These are phyloP conservation scores for Yasuhikotakia modesta DNA, from an alignment of 2,797 vertebrate species.

Conservation along the genomic window DNA sequence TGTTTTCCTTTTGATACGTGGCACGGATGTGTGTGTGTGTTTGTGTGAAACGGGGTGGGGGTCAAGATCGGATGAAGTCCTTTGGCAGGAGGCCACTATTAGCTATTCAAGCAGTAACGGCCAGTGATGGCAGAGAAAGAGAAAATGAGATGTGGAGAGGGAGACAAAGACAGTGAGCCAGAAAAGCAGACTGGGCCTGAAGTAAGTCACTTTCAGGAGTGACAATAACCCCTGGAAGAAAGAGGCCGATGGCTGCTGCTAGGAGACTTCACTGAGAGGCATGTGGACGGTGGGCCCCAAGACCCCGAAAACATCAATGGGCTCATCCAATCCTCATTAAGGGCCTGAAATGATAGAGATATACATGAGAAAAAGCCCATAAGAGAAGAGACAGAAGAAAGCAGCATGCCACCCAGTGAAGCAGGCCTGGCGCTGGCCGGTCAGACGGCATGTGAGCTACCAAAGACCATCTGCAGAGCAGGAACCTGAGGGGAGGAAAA, in stretches of 20 bases:
- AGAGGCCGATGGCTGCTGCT: slow-evolving; percentile 79
- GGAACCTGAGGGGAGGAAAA: not conserved
- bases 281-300: slow-evolving; percentile 74
- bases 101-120: slow-evolving; percentile 83
- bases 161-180: slow-evolving; percentile 61
- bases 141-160: slow-evolving; percentile 60
- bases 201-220: slow-evolving; percentile 82
- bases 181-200: slow-evolving; percentile 73
- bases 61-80: slow-evolving; percentile 78
- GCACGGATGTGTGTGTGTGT: slow-evolving; percentile 35
- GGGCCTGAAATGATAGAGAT: slow-evolving; percentile 77
- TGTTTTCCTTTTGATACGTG: slow-evolving; percentile 40
- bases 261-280: slow-evolving; percentile 79
- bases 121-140: slow-evolving; percentile 68
- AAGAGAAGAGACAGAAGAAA: slow-evolving; percentile 71
- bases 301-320: slow-evolving; percentile 73
- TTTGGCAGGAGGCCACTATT: slow-evolving; percentile 81
- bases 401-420: slow-evolving; percentile 58
- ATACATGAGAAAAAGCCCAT: slow-evolving; percentile 74
- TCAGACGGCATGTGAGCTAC: slow-evolving; percentile 41
- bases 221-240: slow-evolving; percentile 81
- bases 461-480: slow-evolving; percentile 48
- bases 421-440: slow-evolving; percentile 42
- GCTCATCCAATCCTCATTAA: slow-evolving; percentile 76
- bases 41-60: slow-evolving; percentile 76